phyloP scores from a whole-genome alignment of 2,113 vertebrate genomes.

The Malurus elegans region DNA sequence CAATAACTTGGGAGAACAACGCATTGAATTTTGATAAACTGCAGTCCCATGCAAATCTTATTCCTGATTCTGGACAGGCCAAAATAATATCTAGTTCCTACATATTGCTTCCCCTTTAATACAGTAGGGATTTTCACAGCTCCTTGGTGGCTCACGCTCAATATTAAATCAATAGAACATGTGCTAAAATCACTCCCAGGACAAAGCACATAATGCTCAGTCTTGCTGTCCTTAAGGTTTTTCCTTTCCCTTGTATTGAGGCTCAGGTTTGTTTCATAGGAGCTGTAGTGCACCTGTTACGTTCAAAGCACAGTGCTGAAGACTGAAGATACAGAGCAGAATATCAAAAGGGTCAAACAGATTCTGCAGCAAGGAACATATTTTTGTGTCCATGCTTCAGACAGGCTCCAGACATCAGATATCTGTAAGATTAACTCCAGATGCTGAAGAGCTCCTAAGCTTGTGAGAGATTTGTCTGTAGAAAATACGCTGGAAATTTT shows the following conservation, averaged over 20 bases:
- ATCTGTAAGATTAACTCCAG: conserved; percentile 27
- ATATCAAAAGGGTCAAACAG: neutral
- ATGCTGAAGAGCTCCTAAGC: neutral
- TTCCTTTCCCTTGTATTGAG: neutral
- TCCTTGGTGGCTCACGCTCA: neutral
- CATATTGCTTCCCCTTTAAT: neutral
- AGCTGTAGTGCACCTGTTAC: neutral
- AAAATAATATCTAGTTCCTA: neutral
- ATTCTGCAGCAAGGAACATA: neutral
- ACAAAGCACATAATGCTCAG: neutral
- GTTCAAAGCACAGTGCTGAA: neutral
- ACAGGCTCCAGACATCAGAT: conserved; percentile 1
- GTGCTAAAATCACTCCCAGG: neutral
- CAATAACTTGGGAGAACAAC: neutral
- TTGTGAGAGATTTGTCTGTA: neutral
- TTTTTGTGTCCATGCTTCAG: neutral
- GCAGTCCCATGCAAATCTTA: neutral
- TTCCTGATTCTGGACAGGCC: neutral
- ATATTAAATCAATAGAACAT: neutral
- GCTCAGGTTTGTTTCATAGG: neutral
- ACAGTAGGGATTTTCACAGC: neutral
- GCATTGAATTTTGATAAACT: neutral
- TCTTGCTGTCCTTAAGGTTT: neutral
- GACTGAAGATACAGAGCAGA: neutral
- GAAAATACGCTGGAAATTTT: neutral